These are phyloP conservation scores for Sanderia malayensis DNA, from an alignment of 30 jellyfish, hydroid and myxozoan genomes.

Conservation along the genomic window DNA sequence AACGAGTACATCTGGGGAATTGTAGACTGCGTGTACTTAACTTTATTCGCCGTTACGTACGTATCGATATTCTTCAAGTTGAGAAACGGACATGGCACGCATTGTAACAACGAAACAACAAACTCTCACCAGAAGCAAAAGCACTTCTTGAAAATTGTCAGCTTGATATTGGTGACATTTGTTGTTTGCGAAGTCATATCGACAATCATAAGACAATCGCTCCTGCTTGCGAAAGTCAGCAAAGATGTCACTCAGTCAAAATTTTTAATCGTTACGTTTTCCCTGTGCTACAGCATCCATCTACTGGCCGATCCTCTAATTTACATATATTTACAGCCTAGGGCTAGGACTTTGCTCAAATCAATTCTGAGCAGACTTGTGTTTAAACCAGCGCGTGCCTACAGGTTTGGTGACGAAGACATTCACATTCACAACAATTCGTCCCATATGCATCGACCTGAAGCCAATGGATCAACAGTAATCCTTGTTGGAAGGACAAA, in stretches of 20 bases:
- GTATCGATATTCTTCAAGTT: not conserved
- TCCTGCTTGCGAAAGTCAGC: not conserved
- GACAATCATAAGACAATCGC: not conserved
- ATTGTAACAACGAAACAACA: not conserved
- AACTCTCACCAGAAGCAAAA: not conserved
- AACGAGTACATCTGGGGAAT: not conserved
- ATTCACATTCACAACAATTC: too few relatives aligned
- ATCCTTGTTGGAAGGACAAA: too few relatives aligned
- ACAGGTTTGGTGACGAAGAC: too few relatives aligned
- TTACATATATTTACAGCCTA: not conserved
- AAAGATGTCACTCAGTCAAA: not conserved
- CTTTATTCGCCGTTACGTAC: not conserved
- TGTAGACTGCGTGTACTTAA: not conserved
- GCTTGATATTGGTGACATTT: not conserved
- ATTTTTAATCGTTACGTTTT: too few relatives aligned
- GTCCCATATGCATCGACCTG: too few relatives aligned
- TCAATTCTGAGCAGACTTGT: too few relatives aligned
- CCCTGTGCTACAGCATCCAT: not conserved
- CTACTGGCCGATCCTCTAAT: not conserved
- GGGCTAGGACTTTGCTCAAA: too few relatives aligned
- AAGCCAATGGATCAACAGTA: too few relatives aligned
- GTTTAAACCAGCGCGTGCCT: too few relatives aligned
- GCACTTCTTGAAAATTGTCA: not conserved
- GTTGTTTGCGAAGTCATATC: slow-evolving; percentile 4
- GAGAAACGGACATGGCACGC: not conserved